Percentiles rank a stretch among this genome's conserved stretches.
Evolutionary conservation across 1,140 invertebrate genomes (phyloP).

Genomic region (Meloidogyne floridensis): DNA sequence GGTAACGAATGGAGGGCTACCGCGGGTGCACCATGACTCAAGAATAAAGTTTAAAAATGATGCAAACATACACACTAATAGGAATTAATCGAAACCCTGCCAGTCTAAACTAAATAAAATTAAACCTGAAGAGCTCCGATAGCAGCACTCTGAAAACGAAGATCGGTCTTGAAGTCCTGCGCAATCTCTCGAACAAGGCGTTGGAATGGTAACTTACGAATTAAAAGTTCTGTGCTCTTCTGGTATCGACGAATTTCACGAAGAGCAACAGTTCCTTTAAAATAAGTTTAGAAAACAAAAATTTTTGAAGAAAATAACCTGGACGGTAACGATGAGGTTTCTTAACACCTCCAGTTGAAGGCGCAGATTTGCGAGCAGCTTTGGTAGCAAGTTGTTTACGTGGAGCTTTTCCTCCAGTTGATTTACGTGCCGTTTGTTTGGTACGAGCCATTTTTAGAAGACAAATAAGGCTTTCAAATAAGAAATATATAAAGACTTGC

Average conservation of each 20-base stretch:
- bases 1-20: too few relatives aligned
- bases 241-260: constrained; percentile 70
- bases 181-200: constrained; percentile 76
- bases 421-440: constrained; percentile 76
- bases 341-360: constrained; percentile 77
- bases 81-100: neutral
- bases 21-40: too few relatives aligned
- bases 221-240: constrained; percentile 77
- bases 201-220: constrained; percentile 70
- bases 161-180: constrained; percentile 78
- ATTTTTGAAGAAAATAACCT: constrained; percentile 35
- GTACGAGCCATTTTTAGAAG: constrained; percentile 76
- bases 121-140: constrained; percentile 68
- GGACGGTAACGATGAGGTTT: constrained; percentile 73
- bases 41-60: too few relatives aligned
- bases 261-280: constrained; percentile 67
- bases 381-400: constrained; percentile 84
- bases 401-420: constrained; percentile 78
- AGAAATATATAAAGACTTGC: neutral
- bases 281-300: neutral
- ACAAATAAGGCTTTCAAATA: neutral
- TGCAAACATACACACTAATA: too few relatives aligned
- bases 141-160: constrained; percentile 78
- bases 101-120: neutral
- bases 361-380: constrained; percentile 76